Conservation (phyloP, 2,113 vertebrate species). For the Dryoscopus gambensis region DNA sequence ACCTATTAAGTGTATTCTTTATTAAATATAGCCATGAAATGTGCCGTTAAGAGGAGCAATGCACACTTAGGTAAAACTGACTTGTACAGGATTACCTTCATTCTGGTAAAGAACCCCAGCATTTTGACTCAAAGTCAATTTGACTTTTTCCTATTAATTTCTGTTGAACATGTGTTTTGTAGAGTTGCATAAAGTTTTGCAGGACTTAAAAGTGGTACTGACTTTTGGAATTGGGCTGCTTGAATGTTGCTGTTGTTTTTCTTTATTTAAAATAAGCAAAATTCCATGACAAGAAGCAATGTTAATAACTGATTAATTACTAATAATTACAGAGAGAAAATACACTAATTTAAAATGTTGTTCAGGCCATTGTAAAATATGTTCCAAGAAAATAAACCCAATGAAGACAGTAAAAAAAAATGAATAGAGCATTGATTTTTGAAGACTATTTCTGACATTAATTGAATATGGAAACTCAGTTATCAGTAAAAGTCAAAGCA, state of each 20-base stretch:
- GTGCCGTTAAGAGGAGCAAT: neutral
- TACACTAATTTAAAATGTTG: neutral
- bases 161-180: neutral
- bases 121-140: neutral
- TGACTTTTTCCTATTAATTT: neutral
- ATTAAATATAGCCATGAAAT: neutral
- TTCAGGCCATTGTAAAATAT: neutral
- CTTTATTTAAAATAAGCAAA: neutral
- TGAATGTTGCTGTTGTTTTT: neutral
- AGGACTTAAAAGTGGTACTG: neutral
- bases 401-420: neutral
- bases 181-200: neutral
- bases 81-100: neutral
- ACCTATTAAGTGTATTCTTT: neutral
- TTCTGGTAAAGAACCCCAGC: neutral
- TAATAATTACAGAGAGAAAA: neutral
- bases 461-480: neutral
- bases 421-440: neutral
- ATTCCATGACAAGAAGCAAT: neutral
- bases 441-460: neutral
- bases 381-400: neutral
- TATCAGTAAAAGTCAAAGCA: neutral
- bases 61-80: neutral
- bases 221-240: rapidly evolving
- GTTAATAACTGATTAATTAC: neutral